Evolutionary conservation across 2,113 vertebrate genomes (phyloP).

Genomic region (Datnioides undecimradiatus): DNA sequence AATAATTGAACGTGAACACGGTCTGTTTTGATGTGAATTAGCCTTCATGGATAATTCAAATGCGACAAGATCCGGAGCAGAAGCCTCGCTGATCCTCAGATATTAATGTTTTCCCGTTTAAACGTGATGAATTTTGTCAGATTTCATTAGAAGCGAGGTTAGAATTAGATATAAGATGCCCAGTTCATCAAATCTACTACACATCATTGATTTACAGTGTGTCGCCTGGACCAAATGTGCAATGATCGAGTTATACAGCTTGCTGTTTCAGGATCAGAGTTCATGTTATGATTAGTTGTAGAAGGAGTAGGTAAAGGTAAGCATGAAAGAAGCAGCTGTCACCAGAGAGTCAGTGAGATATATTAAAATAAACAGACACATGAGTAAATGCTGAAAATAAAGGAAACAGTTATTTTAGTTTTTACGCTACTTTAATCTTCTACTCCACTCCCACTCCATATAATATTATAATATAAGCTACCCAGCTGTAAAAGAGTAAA

Average conservation of each 20-base stretch:
- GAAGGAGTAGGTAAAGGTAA: not conserved
- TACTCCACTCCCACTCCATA: not conserved
- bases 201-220: not conserved
- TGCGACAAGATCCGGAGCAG: not conserved
- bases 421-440: not conserved
- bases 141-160: not conserved
- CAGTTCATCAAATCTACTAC: not conserved
- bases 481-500: not conserved
- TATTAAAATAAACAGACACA: too few relatives aligned
- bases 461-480: not conserved
- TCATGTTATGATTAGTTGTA: not conserved
- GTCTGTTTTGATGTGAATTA: slow-evolving; percentile 30
- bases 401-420: too few relatives aligned
- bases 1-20: slow-evolving; percentile 22
- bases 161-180: not conserved
- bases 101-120: slow-evolving; percentile 17
- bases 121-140: not conserved
- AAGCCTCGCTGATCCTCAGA: not conserved
- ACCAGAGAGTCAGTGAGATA: too few relatives aligned
- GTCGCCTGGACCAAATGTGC: not conserved
- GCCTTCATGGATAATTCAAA: slow-evolving; percentile 19
- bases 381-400: not conserved
- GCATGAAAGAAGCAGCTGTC: too few relatives aligned
- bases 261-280: not conserved
- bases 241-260: not conserved